phyloP scores from a whole-genome alignment of 1,140 invertebrate species.

The Papilio aristodemus region DNA sequence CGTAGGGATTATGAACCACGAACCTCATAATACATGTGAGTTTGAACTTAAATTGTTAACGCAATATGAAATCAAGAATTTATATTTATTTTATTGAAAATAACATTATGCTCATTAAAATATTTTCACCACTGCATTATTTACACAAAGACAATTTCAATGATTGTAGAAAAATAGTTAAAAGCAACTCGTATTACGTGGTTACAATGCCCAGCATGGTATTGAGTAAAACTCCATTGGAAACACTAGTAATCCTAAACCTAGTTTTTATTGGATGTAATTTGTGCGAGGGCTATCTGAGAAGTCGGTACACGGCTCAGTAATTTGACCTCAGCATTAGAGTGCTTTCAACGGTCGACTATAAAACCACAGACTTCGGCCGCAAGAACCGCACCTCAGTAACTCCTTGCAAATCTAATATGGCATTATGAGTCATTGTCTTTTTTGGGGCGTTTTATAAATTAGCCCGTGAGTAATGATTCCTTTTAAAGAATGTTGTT shows the following conservation, averaged over 20 bases:
- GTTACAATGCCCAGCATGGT: constrained; percentile 4
- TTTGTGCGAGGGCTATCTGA: constrained; percentile 50
- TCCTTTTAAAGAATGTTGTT: constrained; percentile 10
- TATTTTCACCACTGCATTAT: not conserved
- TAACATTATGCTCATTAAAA: not conserved
- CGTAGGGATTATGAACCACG: too few species aligned
- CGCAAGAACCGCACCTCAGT: constrained; percentile 7
- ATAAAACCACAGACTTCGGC: constrained; percentile 50
- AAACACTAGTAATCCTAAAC: constrained; percentile 49
- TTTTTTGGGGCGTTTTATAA: constrained; percentile 14
- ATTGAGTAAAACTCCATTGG: constrained; percentile 38
- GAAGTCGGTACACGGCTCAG: constrained; percentile 44
- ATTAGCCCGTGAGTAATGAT: constrained; percentile 13
- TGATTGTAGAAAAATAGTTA: constrained; percentile 3
- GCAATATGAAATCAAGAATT: too few species aligned
- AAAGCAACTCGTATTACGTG: constrained; percentile 8
- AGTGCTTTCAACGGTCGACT: constrained; percentile 53
- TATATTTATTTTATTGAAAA: too few species aligned
- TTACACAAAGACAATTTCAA: not conserved
- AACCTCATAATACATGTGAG: too few species aligned
- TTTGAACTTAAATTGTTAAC: too few species aligned
- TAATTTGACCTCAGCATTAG: constrained; percentile 62
- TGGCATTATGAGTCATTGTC: constrained; percentile 27
- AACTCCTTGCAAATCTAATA: constrained; percentile 15
- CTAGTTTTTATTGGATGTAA: constrained; percentile 53